A percentile compares a stretch with the other conserved stretches of the same genome.
Conservation (phyloP, 2,113 vertebrate genomes). For the Corynorhinus townsendii region DNA sequence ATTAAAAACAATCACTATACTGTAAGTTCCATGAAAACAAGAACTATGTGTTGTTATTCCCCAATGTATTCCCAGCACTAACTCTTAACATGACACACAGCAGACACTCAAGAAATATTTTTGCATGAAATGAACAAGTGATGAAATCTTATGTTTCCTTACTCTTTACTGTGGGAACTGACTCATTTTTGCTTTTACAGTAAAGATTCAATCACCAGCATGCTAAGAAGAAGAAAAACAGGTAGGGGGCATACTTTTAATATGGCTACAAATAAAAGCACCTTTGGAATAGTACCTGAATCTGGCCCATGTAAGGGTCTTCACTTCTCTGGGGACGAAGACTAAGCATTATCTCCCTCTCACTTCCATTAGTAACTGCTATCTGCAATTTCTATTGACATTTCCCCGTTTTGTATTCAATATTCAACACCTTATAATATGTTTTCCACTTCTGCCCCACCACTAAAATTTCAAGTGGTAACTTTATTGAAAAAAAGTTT, state of each 20-base stretch:
- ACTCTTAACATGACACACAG: neutral
- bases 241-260: neutral
- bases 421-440: neutral
- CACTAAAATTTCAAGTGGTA: constrained; percentile 22
- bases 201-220: neutral
- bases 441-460: neutral
- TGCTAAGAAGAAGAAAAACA: neutral
- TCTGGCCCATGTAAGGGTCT: neutral
- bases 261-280: neutral
- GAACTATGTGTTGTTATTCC: neutral
- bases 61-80: neutral
- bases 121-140: neutral
- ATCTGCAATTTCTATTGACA: neutral
- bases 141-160: neutral
- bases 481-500: neutral
- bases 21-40: neutral
- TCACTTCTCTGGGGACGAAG: neutral
- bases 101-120: constrained; percentile 21
- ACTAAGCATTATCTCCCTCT: neutral
- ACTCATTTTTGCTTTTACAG: neutral
- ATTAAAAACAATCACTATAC: neutral
- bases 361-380: neutral
- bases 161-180: neutral
- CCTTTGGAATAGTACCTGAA: neutral
- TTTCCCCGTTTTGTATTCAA: neutral